Evolutionary conservation across 1,140 invertebrate species (phyloP).

Genomic region (Brachionus rotundiformis): DNA sequence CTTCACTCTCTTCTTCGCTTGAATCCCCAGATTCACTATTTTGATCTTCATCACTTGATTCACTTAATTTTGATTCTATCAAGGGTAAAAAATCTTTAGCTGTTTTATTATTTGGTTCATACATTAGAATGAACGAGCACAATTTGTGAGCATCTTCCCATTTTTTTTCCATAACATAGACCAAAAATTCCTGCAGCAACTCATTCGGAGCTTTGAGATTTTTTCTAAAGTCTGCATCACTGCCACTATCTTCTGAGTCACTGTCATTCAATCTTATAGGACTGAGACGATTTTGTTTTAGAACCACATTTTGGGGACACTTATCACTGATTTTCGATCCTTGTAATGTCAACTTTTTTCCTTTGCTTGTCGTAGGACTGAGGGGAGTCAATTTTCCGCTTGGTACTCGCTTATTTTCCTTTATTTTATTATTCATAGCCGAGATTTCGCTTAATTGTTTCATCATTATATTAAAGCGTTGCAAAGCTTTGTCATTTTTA

Average conservation of each 20-base stretch:
- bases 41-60: not conserved
- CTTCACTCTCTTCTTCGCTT: conserved; percentile 24
- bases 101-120: conserved; percentile 45
- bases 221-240: conserved; percentile 29
- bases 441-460: conserved; percentile 2
- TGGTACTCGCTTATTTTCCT: not conserved
- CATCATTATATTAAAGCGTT: conserved; percentile 24
- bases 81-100: conserved; percentile 43
- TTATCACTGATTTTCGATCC: not conserved
- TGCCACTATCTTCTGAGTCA: not conserved
- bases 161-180: conserved; percentile 48
- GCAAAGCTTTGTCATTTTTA: conserved; percentile 3
- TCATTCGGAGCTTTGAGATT: conserved; percentile 43
- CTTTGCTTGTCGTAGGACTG: not conserved
- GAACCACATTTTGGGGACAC: not conserved
- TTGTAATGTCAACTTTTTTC: not conserved
- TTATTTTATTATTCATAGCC: not conserved
- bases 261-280: not conserved
- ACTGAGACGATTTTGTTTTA: not conserved
- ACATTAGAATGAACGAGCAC: conserved; percentile 49
- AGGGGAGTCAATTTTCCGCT: not conserved
- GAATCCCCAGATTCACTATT: not conserved
- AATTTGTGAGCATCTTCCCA: conserved; percentile 32
- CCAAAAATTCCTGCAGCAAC: conserved; percentile 37
- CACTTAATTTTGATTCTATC: conserved; percentile 31